Conservation (phyloP, 2,113 vertebrate genomes). For the Eleginops maclovinus region DNA sequence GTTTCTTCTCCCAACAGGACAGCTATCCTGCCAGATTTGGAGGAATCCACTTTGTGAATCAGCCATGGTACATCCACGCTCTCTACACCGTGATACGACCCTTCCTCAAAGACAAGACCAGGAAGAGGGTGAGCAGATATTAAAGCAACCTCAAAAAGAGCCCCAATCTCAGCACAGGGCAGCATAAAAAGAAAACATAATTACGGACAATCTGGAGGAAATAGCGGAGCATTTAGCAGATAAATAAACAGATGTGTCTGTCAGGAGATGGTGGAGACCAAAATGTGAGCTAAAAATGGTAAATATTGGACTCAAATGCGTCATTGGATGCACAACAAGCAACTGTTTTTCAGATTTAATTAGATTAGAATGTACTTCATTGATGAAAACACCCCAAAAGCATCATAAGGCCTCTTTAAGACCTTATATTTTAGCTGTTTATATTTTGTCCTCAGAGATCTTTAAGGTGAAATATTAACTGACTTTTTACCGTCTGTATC, state of each 20-base stretch:
- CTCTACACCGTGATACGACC: conserved; percentile 97
- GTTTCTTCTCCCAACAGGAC: conserved; percentile 85
- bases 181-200: too few relatives aligned
- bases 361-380: too few relatives aligned
- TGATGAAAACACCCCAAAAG: too few relatives aligned
- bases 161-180: too few relatives aligned
- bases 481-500: neutral
- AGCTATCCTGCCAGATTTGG: conserved; percentile 98
- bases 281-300: neutral
- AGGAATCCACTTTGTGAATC: conserved; percentile 99
- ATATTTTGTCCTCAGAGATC: too few relatives aligned
- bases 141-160: neutral
- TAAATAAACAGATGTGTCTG: neutral
- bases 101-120: conserved; percentile 98
- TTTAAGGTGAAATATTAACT: too few relatives aligned
- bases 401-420: too few relatives aligned
- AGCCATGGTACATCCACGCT: conserved; percentile 98
- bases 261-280: neutral
- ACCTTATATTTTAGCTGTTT: too few relatives aligned
- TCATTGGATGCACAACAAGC: too few relatives aligned
- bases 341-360: too few relatives aligned
- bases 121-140: conserved; percentile 90
- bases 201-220: neutral
- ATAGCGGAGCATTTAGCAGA: neutral
- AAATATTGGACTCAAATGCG: neutral